phyloP scores from a whole-genome alignment of 2,888 invertebrate genomes.

The Cerceris rybyensis region DNA sequence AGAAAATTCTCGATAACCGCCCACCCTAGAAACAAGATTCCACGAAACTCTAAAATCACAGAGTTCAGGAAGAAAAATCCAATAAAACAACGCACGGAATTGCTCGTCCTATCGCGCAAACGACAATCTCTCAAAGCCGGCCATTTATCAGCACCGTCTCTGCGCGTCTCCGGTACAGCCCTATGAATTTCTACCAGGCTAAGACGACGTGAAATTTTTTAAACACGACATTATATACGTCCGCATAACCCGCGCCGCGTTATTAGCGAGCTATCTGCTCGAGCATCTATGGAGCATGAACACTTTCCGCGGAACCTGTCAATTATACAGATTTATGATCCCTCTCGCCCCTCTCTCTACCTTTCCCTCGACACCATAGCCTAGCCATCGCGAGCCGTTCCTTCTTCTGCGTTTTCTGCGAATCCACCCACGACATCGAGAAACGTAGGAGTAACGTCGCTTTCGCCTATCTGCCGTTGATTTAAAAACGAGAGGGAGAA shows the following conservation, averaged over 20 bases:
- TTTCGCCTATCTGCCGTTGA: slow-evolving; percentile 14
- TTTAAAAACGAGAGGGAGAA: slow-evolving; percentile 15
- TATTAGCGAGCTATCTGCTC: slow-evolving; percentile 68
- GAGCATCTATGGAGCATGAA: slow-evolving; percentile 63
- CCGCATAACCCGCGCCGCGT: slow-evolving; percentile 45
- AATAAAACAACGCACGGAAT: too few relatives aligned
- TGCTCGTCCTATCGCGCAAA: too few relatives aligned
- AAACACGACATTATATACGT: slow-evolving; percentile 52
- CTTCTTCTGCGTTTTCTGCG: slow-evolving; percentile 20
- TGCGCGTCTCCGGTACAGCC: not conserved
- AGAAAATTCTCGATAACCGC: too few relatives aligned
- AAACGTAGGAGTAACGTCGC: slow-evolving; percentile 24
- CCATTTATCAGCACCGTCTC: not conserved
- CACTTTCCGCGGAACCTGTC: slow-evolving; percentile 71
- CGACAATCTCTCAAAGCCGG: not conserved
- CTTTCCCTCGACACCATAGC: slow-evolving; percentile 13
- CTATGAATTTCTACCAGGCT: slow-evolving; percentile 1
- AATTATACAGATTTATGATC: slow-evolving; percentile 78
- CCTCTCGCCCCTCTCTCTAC: slow-evolving; percentile 25
- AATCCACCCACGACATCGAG: slow-evolving; percentile 48
- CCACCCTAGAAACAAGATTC: too few relatives aligned
- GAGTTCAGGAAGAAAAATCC: too few relatives aligned
- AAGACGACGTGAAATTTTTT: slow-evolving; percentile 35
- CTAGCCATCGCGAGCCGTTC: not conserved
- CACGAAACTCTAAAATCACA: too few relatives aligned